Base-by-base conservation (phyloP, 2,888 invertebrate genomes). In the Aporophyla nigra region DNA sequence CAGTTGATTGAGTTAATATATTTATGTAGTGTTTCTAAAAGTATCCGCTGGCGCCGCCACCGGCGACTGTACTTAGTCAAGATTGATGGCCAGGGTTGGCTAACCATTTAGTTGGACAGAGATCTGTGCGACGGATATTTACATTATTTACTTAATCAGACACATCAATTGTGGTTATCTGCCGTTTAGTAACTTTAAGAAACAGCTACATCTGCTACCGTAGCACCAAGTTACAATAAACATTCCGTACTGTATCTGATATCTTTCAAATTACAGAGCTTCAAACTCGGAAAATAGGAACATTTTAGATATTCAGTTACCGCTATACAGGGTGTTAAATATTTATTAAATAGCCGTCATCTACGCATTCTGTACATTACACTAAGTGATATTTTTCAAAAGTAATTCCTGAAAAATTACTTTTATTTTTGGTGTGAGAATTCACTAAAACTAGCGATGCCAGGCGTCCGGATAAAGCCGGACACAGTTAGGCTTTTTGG, bases 81-180 rank as follows among this genome's bases (percentile, higher is more conserved):
- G 79, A 87, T 83, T 87, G 80, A 84, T 87, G 62, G 51, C 53
- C 65, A 72, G 63, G 86, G 80, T 86, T 86, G 79, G 71, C 75
- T 19, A 61, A 71, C 79, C 74, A 87, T 87, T 81, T 79, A 56
- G 58, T 75, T 73, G 40, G 87, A 79, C 80, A 78, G 84, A 78
- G 83, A 87, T 81, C 86, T 83, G 80, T 80, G 76, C 63, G 76
- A 73, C 71, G 74, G 80, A 80, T 80, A 83, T 80, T 80, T 82
- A 80, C 76, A 83, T 86, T 82, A 78, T 84, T 86, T 79, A 76
- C 83, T 73, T 76, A 80, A 77, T 53, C 77, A 79, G 74, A 69
- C 69, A 76, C 68, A 79, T 84, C 65, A 75, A 87, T 84, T 78
- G 66, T 54, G 74, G 72, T 68, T 80, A 74, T 78, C 71, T 74